Evolutionary conservation across 2,113 vertebrate genomes (phyloP).

Genomic region (Campylomormyrus tamandua): DNA sequence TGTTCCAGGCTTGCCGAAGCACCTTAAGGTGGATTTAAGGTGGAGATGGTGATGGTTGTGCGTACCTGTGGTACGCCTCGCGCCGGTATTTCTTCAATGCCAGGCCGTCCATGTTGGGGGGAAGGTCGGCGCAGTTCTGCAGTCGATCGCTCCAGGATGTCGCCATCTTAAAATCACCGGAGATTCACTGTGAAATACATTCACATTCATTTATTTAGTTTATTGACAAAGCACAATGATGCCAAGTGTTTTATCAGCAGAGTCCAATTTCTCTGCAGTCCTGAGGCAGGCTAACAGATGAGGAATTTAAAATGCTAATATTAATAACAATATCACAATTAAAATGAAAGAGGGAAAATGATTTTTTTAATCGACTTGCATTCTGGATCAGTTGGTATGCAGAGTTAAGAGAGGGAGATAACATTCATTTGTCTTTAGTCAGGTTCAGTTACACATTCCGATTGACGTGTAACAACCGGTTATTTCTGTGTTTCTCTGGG

Average conservation of each 20-base stretch:
- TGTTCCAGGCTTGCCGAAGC: not conserved
- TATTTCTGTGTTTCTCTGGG: not conserved
- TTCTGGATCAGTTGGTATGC: not conserved
- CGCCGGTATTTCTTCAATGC: constrained; percentile 89
- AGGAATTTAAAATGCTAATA: not conserved
- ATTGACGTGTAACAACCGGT: not conserved
- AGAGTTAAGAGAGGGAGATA: not conserved
- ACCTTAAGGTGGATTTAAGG: not conserved
- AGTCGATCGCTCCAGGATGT: constrained; percentile 93
- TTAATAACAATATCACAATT: not conserved
- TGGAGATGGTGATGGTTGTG: not conserved
- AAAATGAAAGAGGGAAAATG: not conserved
- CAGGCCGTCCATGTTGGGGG: constrained; percentile 87
- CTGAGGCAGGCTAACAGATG: not conserved
- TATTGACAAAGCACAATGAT: not conserved
- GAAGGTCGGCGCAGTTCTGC: constrained; percentile 84
- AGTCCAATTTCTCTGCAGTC: not conserved
- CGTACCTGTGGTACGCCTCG: constrained; percentile 89
- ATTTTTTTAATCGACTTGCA: not conserved
- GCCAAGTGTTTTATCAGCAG: not conserved
- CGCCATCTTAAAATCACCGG: constrained; percentile 68
- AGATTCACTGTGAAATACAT: constrained; percentile 50
- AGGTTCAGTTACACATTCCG: not conserved
- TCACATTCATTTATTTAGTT: not conserved
- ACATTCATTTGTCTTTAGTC: not conserved